Evolutionary conservation across 2,797 vertebrate genomes (phyloP).

Genomic region (Anableps anableps): DNA sequence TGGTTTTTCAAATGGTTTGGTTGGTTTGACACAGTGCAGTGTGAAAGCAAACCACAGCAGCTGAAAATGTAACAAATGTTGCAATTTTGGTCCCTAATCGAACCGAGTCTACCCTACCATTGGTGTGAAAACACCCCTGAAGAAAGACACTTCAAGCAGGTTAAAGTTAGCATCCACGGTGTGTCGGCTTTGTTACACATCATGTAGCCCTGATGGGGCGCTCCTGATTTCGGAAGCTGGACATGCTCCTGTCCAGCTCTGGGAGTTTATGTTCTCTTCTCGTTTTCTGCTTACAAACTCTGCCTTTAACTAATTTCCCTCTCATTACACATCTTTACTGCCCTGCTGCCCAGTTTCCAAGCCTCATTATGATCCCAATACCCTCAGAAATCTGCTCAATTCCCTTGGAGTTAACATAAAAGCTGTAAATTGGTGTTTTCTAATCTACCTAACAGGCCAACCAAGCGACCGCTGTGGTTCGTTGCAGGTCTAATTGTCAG

Average conservation of each 20-base stretch:
- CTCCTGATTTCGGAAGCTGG: neutral
- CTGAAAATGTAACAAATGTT: too few species aligned
- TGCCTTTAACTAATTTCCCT: conserved; percentile 28
- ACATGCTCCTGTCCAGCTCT: neutral
- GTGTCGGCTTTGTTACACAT: neutral
- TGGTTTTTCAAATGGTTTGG: too few species aligned
- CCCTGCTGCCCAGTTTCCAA: conserved; percentile 22
- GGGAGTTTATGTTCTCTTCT: conserved; percentile 11
- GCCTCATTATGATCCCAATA: conserved; percentile 13
- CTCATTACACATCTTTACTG: conserved; percentile 34
- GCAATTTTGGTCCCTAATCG: too few species aligned
- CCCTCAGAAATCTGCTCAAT: conserved; percentile 33
- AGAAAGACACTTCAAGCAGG: neutral
- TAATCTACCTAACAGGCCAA: conserved; percentile 13
- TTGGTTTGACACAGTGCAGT: too few species aligned
- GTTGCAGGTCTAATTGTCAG: conserved; percentile 44
- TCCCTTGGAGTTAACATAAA: conserved; percentile 37
- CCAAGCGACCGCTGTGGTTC: conserved; percentile 24
- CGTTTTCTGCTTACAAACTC: neutral
- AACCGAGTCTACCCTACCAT: too few species aligned
- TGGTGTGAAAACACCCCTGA: too few species aligned
- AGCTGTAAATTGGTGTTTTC: conserved; percentile 48
- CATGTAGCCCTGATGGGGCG: conserved; percentile 8
- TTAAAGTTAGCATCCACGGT: neutral
- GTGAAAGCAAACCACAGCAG: too few species aligned